phyloP scores from a whole-genome alignment of 2,113 vertebrate genomes.

The Leucoraja erinaceus region DNA sequence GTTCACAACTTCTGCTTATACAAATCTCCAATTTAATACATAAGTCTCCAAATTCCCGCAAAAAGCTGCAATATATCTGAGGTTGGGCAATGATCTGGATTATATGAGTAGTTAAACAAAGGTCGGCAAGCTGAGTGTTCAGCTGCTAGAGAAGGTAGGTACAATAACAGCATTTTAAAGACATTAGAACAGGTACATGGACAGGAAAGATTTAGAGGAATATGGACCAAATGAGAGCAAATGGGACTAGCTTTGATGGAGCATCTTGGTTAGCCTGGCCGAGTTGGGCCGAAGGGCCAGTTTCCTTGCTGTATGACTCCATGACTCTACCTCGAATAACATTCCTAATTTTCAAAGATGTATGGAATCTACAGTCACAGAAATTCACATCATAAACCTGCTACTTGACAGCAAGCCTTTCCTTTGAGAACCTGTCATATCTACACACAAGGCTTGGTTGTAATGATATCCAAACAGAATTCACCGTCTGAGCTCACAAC shows the following conservation, averaged over 20 bases:
- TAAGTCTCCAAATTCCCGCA: not conserved
- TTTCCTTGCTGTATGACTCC: too few relatives aligned
- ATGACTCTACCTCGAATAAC: not conserved
- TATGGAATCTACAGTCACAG: not conserved
- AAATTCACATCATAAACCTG: too few relatives aligned
- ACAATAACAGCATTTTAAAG: too few relatives aligned
- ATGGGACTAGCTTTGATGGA: too few relatives aligned
- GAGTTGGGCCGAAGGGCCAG: too few relatives aligned
- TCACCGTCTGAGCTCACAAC: not conserved
- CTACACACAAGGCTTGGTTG: not conserved
- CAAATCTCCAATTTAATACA: not conserved
- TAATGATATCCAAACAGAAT: conserved; percentile 12
- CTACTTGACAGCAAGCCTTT: too few relatives aligned
- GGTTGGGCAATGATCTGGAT: not conserved
- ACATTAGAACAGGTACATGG: too few relatives aligned
- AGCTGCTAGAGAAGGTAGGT: too few relatives aligned
- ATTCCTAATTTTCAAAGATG: conserved; percentile 2
- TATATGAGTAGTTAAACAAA: not conserved
- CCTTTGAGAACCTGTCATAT: too few relatives aligned
- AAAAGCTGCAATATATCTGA: not conserved
- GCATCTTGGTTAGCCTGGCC: too few relatives aligned
- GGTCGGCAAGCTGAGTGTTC: not conserved
- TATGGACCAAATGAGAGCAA: too few relatives aligned
- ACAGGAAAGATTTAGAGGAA: too few relatives aligned
- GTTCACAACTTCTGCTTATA: not conserved